These are phyloP conservation scores for Gobio gobio DNA, from an alignment of 2,113 vertebrate genomes.

Conservation along the genomic window DNA sequence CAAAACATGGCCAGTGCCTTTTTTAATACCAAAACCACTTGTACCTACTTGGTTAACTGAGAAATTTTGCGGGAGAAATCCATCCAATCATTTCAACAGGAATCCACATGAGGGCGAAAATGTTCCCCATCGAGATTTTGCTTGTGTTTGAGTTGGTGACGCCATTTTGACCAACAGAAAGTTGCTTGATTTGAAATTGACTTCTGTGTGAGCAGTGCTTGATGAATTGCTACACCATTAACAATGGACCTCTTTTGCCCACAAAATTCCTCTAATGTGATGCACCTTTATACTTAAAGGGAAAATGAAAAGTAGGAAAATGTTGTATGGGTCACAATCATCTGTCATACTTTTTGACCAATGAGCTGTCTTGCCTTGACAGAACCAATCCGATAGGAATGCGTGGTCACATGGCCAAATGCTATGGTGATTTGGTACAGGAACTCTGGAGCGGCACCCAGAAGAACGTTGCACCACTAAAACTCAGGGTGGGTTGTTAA, in stretches of 20 bases:
- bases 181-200: neutral
- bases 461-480: slow-evolving; percentile 95
- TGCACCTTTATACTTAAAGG: too few species aligned
- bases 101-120: neutral
- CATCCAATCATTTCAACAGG: neutral
- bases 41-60: neutral
- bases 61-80: neutral
- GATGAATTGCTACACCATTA: too few species aligned
- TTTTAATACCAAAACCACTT: neutral
- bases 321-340: too few species aligned
- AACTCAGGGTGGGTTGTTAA: slow-evolving; percentile 84
- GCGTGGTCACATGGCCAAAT: slow-evolving; percentile 99
- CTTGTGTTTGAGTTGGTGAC: neutral
- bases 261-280: too few species aligned
- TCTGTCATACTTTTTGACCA: slow-evolving; percentile 18
- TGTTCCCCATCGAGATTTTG: neutral
- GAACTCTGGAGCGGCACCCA: slow-evolving; percentile 98
- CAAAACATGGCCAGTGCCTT: neutral
- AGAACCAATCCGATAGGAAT: slow-evolving; percentile 98
- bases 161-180: neutral
- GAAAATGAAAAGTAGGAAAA: too few species aligned
- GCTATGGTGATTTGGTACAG: slow-evolving; percentile 96
- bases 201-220: neutral
- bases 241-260: too few species aligned
- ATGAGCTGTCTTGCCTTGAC: slow-evolving; percentile 52